Percentiles rank a stretch among this genome's conserved stretches.
These are phyloP conservation scores for Pseudorhiza aurosa DNA, from an alignment of 30 jellyfish, hydroid and myxozoan species.

Conservation along the genomic window DNA sequence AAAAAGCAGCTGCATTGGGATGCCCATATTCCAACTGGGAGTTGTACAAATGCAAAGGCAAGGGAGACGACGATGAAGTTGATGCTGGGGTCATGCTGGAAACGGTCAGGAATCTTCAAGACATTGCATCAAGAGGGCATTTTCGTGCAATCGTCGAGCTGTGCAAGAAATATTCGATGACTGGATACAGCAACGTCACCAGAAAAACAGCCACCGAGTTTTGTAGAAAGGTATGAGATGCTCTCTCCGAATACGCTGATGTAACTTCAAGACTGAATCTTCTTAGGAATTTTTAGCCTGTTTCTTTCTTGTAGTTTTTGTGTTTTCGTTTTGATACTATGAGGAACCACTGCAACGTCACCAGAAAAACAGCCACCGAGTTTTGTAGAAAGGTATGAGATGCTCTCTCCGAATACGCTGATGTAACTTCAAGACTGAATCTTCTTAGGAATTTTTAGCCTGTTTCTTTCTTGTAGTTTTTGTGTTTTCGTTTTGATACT, in stretches of 20 bases:
- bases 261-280: no score
- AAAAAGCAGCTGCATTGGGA: slow-evolving; percentile 64
- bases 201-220: slow-evolving; percentile 30
- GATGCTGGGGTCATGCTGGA: slow-evolving; percentile 80
- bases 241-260: no score
- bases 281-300: no score
- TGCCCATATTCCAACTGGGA: slow-evolving; percentile 72
- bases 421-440: no score
- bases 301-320: no score
- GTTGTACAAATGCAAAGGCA: background rate
- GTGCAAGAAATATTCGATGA: slow-evolving; percentile 44
- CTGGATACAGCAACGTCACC: background rate
- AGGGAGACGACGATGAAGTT: background rate
- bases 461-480: no score
- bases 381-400: slow-evolving; percentile 39
- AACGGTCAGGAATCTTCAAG: slow-evolving; percentile 55
- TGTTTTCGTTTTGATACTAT: no score
- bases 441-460: no score
- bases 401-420: no score
- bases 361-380: slow-evolving; percentile 30
- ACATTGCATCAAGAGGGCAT: slow-evolving; percentile 69
- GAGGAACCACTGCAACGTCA: background rate
- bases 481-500: no score
- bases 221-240: slow-evolving; percentile 39
- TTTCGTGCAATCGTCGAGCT: slow-evolving; percentile 47